These are phyloP conservation scores for Tricholaema leucomelas DNA, from an alignment of 2,113 vertebrate species.

Conservation along the genomic window DNA sequence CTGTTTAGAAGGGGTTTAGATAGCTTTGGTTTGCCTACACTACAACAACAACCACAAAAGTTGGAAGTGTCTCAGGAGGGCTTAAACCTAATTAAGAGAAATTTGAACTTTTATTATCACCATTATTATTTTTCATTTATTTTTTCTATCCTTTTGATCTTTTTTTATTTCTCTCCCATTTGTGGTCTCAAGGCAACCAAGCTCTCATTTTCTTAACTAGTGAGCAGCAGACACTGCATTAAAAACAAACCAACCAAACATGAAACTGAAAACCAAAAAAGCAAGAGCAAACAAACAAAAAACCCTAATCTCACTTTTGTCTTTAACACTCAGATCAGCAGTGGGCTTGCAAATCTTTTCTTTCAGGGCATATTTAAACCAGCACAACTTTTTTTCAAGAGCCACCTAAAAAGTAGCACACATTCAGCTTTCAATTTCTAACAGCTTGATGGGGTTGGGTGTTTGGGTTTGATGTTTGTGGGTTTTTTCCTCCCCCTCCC, in stretches of 20 bases:
- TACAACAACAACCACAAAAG: neutral
- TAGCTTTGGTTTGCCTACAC: conserved; percentile 63
- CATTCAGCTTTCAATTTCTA: conserved; percentile 61
- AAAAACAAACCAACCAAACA: too few species aligned
- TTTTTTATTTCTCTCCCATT: neutral
- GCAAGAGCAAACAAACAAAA: neutral
- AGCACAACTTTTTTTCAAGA: conserved; percentile 61
- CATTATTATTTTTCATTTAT: too few species aligned
- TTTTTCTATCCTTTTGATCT: neutral
- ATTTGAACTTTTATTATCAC: conserved; percentile 17
- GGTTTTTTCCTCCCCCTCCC: too few species aligned
- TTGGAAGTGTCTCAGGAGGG: conserved; percentile 51
- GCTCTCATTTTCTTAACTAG: conserved; percentile 66
- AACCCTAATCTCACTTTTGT: conserved; percentile 48
- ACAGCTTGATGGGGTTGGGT: conserved; percentile 15
- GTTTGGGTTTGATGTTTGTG: too few species aligned
- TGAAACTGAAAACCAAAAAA: neutral
- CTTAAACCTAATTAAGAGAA: conserved; percentile 38
- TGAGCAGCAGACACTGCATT: conserved; percentile 68
- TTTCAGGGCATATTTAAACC: conserved; percentile 22
- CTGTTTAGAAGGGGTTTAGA: conserved; percentile 55
- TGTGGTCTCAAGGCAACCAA: conserved; percentile 40
- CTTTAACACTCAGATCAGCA: conserved; percentile 16
- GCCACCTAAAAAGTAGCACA: conserved; percentile 65
- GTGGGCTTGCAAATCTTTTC: conserved; percentile 63